Percentiles rank a stretch among this genome's conserved stretches.
These are phyloP conservation scores for Rhagologus leucostigma DNA, from an alignment of 2,113 vertebrate species.

Conservation along the genomic window DNA sequence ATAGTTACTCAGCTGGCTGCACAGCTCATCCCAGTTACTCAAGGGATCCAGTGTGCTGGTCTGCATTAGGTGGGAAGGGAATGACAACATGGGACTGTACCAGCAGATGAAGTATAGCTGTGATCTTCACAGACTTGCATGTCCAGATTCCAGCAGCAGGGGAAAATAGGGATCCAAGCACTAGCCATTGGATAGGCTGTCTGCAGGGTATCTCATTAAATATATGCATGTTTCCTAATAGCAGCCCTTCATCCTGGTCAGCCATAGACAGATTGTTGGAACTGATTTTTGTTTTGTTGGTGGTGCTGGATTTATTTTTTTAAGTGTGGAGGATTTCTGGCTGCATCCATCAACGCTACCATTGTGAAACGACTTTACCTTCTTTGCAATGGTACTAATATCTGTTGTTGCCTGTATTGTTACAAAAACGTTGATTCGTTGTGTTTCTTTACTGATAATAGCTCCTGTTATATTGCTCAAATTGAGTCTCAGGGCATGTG, in stretches of 20 bases:
- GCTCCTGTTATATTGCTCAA: not conserved
- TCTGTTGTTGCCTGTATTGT: not conserved
- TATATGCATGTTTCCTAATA: not conserved
- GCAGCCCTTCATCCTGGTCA: not conserved
- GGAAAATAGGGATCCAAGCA: not conserved
- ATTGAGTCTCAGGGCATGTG: not conserved
- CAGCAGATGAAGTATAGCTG: not conserved
- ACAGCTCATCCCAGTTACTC: not conserved
- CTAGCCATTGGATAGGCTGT: not conserved
- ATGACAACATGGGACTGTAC: too few species aligned
- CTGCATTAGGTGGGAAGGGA: not conserved
- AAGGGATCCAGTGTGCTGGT: not conserved
- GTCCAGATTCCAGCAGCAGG: not conserved
- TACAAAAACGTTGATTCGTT: not conserved
- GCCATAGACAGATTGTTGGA: not conserved
- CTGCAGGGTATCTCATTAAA: not conserved
- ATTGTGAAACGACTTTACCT: not conserved
- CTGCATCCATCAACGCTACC: not conserved
- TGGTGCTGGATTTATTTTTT: not conserved
- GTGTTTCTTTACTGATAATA: not conserved
- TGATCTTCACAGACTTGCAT: not conserved
- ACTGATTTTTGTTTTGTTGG: not conserved
- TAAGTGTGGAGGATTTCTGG: not conserved
- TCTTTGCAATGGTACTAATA: not conserved
- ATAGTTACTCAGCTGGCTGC: not conserved